Conservation (phyloP, 1,140 invertebrate genomes). For the Drosophila nasuta region DNA sequence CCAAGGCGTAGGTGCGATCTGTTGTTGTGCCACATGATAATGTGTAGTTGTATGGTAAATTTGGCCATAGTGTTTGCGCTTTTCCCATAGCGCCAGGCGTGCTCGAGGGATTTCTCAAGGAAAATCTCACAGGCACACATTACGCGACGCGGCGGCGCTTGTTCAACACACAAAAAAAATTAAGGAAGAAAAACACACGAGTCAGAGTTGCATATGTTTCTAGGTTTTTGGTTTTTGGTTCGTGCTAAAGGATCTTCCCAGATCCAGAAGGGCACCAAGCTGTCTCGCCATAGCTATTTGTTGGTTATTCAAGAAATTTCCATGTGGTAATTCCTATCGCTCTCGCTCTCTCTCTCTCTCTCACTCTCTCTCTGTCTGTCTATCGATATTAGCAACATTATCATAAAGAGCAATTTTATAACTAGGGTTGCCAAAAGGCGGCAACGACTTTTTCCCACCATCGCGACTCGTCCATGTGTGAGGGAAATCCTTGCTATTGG, state of each 20-base stretch:
- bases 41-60: constrained; percentile 40
- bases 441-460: constrained; percentile 38
- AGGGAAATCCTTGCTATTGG: constrained; percentile 62
- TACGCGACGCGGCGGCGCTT: constrained; percentile 59
- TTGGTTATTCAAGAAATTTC: constrained; percentile 68
- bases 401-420: constrained; percentile 67
- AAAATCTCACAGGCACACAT: constrained; percentile 53
- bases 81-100: constrained; percentile 80
- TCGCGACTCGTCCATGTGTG: constrained; percentile 50
- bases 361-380: background rate
- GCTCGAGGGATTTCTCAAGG: constrained; percentile 71
- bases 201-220: constrained; percentile 76
- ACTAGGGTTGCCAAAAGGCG: constrained; percentile 42
- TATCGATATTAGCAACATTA: constrained; percentile 48
- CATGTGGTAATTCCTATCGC: constrained; percentile 58
- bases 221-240: constrained; percentile 18
- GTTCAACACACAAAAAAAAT: constrained; percentile 19
- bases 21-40: constrained; percentile 68
- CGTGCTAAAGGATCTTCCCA: constrained; percentile 51
- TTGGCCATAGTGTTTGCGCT: constrained; percentile 51
- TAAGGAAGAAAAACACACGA: constrained; percentile 65
- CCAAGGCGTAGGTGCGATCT: constrained; percentile 65
- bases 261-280: constrained; percentile 40
- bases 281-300: constrained; percentile 20
- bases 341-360: background rate